A percentile compares a stretch with the other conserved stretches of the same genome.
Evolutionary conservation across 2,797 vertebrate genomes (phyloP).

Genomic region (Mallotus villosus): DNA sequence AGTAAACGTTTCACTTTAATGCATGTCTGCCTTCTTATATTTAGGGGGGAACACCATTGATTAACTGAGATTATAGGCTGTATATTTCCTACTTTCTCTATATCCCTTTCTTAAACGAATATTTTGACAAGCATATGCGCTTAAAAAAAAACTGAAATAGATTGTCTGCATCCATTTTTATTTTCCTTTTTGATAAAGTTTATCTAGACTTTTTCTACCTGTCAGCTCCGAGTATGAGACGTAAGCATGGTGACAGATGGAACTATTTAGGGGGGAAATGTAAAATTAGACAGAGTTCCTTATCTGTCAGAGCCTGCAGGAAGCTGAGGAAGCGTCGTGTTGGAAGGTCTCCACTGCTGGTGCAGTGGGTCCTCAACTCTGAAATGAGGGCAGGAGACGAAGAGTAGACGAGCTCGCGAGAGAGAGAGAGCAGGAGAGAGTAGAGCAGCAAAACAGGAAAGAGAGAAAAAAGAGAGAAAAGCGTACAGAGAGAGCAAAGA

Average conservation of each 20-base stretch:
- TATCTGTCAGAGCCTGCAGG: slow-evolving; percentile 75
- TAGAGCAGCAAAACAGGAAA: no score
- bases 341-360: slow-evolving; percentile 73
- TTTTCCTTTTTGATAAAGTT: not conserved
- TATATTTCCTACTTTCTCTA: no score
- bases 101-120: no score
- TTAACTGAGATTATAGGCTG: no score
- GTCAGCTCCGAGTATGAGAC: slow-evolving; percentile 2
- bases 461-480: no score
- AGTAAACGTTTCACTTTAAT: no score
- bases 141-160: not conserved
- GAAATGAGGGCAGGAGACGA: no score
- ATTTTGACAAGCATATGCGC: no score
- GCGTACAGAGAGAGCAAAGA: no score
- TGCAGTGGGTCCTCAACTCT: slow-evolving; percentile 63
- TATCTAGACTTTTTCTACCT: not conserved
- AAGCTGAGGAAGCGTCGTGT: slow-evolving; percentile 71
- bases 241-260: slow-evolving; percentile 48
- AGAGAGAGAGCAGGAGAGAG: no score
- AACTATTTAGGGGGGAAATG: slow-evolving; percentile 61
- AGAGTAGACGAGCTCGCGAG: no score
- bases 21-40: slow-evolving; percentile 3
- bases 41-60: no score
- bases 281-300: slow-evolving; percentile 70
- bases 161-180: not conserved